Evolutionary conservation across 2,113 vertebrate genomes (phyloP), one percentile per base, ranked within the genome.

Genomic region (Pica pica): DNA sequence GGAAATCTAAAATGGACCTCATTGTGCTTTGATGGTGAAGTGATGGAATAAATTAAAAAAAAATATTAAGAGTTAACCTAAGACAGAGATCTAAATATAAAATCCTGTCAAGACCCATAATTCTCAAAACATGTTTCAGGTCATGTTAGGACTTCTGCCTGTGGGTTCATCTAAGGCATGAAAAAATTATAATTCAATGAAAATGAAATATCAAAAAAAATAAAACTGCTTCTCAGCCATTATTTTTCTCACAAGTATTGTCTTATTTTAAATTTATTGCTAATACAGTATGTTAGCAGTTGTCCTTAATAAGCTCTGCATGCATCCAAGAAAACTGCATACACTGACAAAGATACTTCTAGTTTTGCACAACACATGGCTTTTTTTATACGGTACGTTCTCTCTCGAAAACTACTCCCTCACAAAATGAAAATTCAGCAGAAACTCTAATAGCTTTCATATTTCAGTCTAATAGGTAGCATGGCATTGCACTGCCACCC

Each of bases 381-480:
- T 96, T 97, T 95, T 92, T 92, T 95, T 81, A 90, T 76, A 77
- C 19, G 9, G 28, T 82, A 56, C 68, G 85, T 52, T 95, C 96
- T 93, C 73, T 92, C 50, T 76, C 89, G 84, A 92, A 97, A 96
- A 95, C 82, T 94, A 94, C 92, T 89, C 75, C 87, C 95, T 97
- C 83, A 83, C 91, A 96, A 97, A 95, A 95, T 74, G 80, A 93
- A 93, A 97, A 97, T 97, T 97, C 97, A 98, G 97, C 96, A 98
- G 67, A 97, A 91, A 85, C 81, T 71, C 83, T 98, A 97, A 98
- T 93, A 95, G 88, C 92, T 95, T 97, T 96, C 96, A 96, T 98
- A 97, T 98, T 98, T 98, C 97, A 98, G 94, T 77, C 83, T 96
- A 97, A 97, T 97, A 97, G 94, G 94, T 87, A 94, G 91, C 52